Evolutionary conservation across 2,113 vertebrate genomes (phyloP), one percentile per base, ranked within the genome.

Genomic region (Zingel zingel): DNA sequence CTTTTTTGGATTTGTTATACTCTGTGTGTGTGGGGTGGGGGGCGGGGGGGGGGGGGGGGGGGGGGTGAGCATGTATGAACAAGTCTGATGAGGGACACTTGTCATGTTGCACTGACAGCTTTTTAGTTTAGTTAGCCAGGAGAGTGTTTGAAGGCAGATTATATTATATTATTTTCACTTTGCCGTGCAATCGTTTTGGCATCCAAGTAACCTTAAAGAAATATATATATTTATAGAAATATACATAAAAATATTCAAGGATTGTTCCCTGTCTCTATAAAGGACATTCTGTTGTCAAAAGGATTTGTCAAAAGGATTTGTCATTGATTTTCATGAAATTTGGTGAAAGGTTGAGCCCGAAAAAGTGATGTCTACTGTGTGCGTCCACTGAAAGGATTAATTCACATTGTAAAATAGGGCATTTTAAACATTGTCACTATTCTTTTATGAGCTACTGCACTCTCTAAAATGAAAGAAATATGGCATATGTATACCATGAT

Each of bases 381-480:
- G 43, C 14, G 45, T 15, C 7, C 19, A 9, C 10, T 77, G n/a
- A 19, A 53, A 63, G 14, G 19, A 48, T 27, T 62, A 2, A 16
- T 23, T 48, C 45, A 36, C 53, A 16, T 66, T 53, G 21, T 5
- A 0, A 51, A 14, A 56, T 8, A 1, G 13, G 9, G 39, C 18
- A 47, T 65, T 66, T 39, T 21, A 67, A 51, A 51, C 25, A 15
- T 23, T 23, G 36, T 67, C n/a, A 47, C 25, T 56, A 21, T n/a
- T 45, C 59, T 54, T 21, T 78, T 18, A 67, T 23, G 45, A 74
- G 43, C 74, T 51, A 48, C 68, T 74, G 86, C 51, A 73, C 74
- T 79, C 30, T 45, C 4, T 56, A 53, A 25, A 63, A 25, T 66
- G 21, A 36, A 69, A 63, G n/a, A 53, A 13, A 36, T 15, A 47